Conservation (phyloP, 1,140 invertebrate genomes). For the Aricia agestis region DNA sequence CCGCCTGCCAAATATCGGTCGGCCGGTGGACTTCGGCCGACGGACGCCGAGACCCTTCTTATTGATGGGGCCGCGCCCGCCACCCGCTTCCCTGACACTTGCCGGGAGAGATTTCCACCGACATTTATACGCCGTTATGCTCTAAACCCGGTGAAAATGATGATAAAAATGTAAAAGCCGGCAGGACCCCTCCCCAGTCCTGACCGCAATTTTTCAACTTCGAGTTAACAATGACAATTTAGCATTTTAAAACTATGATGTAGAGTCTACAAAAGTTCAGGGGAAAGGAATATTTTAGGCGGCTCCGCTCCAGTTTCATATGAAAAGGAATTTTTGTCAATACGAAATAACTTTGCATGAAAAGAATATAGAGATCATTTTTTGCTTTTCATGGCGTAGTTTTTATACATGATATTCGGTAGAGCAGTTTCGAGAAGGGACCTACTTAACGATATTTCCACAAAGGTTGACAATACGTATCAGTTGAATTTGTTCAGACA, state of each 20-base stretch:
- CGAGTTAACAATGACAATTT: not conserved
- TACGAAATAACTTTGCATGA: constrained; percentile 1
- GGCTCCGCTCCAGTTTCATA: not conserved
- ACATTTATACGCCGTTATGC: constrained; percentile 10
- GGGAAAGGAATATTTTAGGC: constrained; percentile 2
- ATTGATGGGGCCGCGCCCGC: constrained; percentile 21
- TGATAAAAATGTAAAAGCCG: constrained; percentile 3
- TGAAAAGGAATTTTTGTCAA: not conserved
- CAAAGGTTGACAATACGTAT: not conserved
- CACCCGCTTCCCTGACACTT: constrained; percentile 8
- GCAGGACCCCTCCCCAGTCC: not conserved
- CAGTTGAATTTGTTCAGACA: not conserved
- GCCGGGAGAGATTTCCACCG: constrained; percentile 20
- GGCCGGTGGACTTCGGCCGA: not conserved
- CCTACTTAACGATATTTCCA: too few species aligned
- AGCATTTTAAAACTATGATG: not conserved
- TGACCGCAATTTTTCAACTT: not conserved
- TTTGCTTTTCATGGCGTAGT: not conserved
- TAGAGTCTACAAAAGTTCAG: not conserved
- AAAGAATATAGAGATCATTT: not conserved
- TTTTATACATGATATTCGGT: not conserved
- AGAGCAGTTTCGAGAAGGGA: not conserved
- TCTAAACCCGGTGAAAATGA: not conserved
- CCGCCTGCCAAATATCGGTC: constrained; percentile 16
- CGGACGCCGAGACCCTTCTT: constrained; percentile 17